A percentile compares a stretch with the other conserved stretches of the same genome.
Conservation (phyloP, 2,113 vertebrate species). For the Actenoides lindsayi region DNA sequence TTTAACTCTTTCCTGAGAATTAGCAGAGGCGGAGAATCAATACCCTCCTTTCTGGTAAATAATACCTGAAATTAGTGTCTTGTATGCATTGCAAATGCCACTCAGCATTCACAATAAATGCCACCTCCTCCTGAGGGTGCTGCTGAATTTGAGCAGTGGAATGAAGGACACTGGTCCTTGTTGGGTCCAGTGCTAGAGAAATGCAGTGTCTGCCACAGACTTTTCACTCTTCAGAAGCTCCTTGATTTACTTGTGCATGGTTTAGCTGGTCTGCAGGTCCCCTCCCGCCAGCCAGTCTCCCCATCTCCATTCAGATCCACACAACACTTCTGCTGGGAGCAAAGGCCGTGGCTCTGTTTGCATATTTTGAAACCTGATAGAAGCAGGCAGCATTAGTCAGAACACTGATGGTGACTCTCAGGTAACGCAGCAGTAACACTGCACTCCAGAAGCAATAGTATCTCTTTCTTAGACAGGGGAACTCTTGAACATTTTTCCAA, state of each 20-base stretch:
- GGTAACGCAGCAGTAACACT: not conserved
- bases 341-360: not conserved
- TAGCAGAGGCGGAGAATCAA: not conserved
- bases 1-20: not conserved
- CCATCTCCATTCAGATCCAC: rapidly evolving
- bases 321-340: not conserved
- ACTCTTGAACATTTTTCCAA: not conserved
- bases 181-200: not conserved
- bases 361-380: not conserved
- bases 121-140: not conserved
- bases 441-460: not conserved
- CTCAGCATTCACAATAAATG: not conserved
- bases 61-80: not conserved
- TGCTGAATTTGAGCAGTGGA: not conserved
- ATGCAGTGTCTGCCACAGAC: not conserved
- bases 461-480: not conserved
- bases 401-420: not conserved
- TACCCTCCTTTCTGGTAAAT: not conserved
- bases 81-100: not conserved
- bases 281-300: not conserved
- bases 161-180: not conserved
- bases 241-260: not conserved
- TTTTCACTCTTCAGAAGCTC: not conserved
- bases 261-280: not conserved
- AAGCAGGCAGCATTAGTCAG: not conserved